Percentiles rank a stretch among this genome's conserved stretches.
Evolutionary conservation across 2,113 vertebrate genomes (phyloP).

Genomic region (Pteropus alecto): DNA sequence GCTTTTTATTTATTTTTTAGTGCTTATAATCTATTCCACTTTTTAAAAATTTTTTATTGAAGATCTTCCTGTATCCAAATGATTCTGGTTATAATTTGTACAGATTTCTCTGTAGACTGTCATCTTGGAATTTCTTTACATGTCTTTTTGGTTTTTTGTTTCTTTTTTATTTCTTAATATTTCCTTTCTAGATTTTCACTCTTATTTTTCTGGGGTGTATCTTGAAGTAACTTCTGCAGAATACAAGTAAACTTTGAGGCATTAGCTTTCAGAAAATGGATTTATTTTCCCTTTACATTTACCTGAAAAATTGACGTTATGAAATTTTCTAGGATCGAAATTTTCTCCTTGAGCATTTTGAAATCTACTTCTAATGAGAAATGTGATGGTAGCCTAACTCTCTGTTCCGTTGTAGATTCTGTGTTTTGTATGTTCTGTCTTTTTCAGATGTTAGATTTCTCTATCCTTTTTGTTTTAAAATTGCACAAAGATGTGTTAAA

Average conservation of each 20-base stretch:
- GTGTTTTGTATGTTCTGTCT: neutral
- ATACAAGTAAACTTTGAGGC: neutral
- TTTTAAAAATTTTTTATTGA: neutral
- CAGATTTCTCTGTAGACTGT: neutral
- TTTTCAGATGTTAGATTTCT: neutral
- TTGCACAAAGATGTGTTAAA: neutral
- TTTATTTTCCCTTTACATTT: neutral
- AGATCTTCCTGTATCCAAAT: neutral
- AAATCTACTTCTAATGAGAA: constrained; percentile 29
- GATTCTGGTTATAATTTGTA: neutral
- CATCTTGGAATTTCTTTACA: neutral
- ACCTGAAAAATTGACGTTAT: neutral
- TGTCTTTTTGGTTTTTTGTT: neutral
- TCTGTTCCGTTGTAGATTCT: neutral
- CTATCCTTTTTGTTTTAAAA: neutral
- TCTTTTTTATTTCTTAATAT: neutral
- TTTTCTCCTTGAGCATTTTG: neutral
- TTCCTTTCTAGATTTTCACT: neutral
- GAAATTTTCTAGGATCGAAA: neutral
- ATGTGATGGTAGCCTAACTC: neutral
- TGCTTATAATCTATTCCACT: neutral
- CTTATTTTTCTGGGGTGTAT: neutral
- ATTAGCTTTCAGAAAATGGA: neutral
- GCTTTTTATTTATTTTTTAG: neutral
- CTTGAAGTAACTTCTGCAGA: neutral